Conservation (phyloP, 2,888 invertebrate genomes). For the Morpho helenor region DNA sequence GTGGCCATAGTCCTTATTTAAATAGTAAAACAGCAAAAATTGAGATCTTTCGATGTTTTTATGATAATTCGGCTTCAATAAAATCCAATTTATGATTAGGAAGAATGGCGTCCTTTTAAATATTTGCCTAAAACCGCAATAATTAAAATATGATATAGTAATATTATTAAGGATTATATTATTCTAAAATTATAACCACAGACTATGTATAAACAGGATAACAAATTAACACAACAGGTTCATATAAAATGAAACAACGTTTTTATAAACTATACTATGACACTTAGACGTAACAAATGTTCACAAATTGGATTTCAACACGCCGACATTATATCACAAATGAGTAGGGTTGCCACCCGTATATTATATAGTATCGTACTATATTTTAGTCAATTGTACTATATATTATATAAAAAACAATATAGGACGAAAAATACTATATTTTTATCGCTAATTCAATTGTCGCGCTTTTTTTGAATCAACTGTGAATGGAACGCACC, state of each 20-base stretch:
- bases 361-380: too few relatives aligned
- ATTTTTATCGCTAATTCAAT: too few relatives aligned
- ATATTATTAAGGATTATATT: slow-evolving; percentile 22
- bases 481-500: too few relatives aligned
- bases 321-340: slow-evolving; percentile 35
- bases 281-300: slow-evolving; percentile 30
- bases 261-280: slow-evolving; percentile 4
- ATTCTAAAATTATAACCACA: slow-evolving; percentile 39
- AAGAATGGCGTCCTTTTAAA: slow-evolving; percentile 23
- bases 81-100: slow-evolving; percentile 55
- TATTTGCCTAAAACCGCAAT: slow-evolving; percentile 55
- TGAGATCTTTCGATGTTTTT: slow-evolving; percentile 46
- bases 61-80: slow-evolving; percentile 36
- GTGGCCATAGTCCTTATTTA: slow-evolving; percentile 31
- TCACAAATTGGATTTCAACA: slow-evolving; percentile 27
- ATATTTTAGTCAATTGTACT: too few relatives aligned
- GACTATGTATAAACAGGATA: slow-evolving; percentile 33
- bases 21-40: slow-evolving; percentile 33
- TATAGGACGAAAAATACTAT: too few relatives aligned
- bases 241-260: slow-evolving; percentile 1
- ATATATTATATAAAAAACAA: too few relatives aligned
- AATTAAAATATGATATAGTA: slow-evolving; percentile 33
- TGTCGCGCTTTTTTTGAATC: too few relatives aligned
- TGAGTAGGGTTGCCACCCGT: too few relatives aligned
- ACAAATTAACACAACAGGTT: not conserved